Evolutionary conservation across 2,888 invertebrate species (phyloP).

Genomic region (Luffia ferchaultella): DNA sequence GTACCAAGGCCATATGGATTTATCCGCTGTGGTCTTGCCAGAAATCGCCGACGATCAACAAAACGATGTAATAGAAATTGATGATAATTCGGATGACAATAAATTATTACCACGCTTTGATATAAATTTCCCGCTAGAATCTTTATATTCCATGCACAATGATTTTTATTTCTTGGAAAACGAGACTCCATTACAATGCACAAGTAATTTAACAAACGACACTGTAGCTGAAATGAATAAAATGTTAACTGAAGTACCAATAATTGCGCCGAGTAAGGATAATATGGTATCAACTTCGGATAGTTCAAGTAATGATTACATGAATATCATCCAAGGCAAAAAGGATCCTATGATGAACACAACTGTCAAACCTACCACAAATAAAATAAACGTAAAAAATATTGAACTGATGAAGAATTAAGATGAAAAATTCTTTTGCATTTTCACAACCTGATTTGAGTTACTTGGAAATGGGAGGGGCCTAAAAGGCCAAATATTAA

Average conservation of each 20-base stretch:
- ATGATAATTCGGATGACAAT: slow-evolving; percentile 55
- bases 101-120: slow-evolving; percentile 48
- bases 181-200: slow-evolving; percentile 31
- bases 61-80: slow-evolving; percentile 54
- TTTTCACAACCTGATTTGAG: too few species aligned
- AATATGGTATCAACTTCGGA: slow-evolving; percentile 27
- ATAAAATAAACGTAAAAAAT: slow-evolving; percentile 58
- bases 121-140: slow-evolving; percentile 50
- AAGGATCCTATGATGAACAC: slow-evolving; percentile 60
- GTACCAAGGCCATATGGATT: slow-evolving; percentile 41
- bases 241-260: slow-evolving; percentile 42
- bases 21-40: slow-evolving; percentile 37
- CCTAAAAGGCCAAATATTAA: too few species aligned
- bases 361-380: slow-evolving; percentile 40
- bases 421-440: too few species aligned
- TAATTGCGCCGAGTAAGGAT: slow-evolving; percentile 38
- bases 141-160: slow-evolving; percentile 50
- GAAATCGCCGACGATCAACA: slow-evolving; percentile 33
- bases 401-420: slow-evolving; percentile 59
- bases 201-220: slow-evolving; percentile 24
- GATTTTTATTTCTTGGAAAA: slow-evolving; percentile 54
- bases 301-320: slow-evolving; percentile 28
- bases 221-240: slow-evolving; percentile 33
- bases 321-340: slow-evolving; percentile 43
- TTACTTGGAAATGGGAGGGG: too few species aligned